Evolutionary conservation across 2,888 invertebrate species (phyloP), one percentile per base, ranked within the genome.

Genomic region (Escarpia spicata): DNA sequence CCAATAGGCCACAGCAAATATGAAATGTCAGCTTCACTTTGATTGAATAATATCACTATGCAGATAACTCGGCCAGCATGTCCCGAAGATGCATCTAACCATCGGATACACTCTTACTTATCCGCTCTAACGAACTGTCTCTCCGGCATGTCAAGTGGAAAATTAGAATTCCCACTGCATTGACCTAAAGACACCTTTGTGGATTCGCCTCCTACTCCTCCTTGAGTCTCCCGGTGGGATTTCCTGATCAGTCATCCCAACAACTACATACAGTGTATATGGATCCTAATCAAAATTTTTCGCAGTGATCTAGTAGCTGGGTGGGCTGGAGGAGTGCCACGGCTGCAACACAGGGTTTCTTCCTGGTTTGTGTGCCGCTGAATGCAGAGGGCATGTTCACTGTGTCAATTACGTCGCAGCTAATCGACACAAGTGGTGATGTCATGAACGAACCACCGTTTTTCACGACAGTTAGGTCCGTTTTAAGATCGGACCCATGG

Each of bases 111-210:
- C 75, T 26, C 75, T 9, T 52, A 75, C 75, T 75, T 26, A 75
- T 75, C 75, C n/a, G 26, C 75, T 75, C 75, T 75, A 75, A 75
- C n/a, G 75, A 75, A 75, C n/a, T 75, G 75, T 75, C 75, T 75
- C 75, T 26, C 75, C 15, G 75, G 75, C 75, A 75, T 75, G 6
- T 75, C 75, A 75, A 75, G 75, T 75, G 75, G 75, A 75, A 75
- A 75, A 75, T 75, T 75, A 75, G 75, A 75, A 75, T 75, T 75
- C 75, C 75, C 75, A 75, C 75, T 26, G 19, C 75, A 26, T 26
- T 75, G 75, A 75, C 75, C 75, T 75, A 75, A 6, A 3, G 75
- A 26, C 75, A 75, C 75, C 75, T 75, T 2, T 3, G 26, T 4
- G 75, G 75, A 75, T 75, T 75, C 19, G 26, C 75, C 75, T 26